Evolutionary conservation across 2,888 invertebrate species (phyloP).

Genomic region (Ferrisia virgata): DNA sequence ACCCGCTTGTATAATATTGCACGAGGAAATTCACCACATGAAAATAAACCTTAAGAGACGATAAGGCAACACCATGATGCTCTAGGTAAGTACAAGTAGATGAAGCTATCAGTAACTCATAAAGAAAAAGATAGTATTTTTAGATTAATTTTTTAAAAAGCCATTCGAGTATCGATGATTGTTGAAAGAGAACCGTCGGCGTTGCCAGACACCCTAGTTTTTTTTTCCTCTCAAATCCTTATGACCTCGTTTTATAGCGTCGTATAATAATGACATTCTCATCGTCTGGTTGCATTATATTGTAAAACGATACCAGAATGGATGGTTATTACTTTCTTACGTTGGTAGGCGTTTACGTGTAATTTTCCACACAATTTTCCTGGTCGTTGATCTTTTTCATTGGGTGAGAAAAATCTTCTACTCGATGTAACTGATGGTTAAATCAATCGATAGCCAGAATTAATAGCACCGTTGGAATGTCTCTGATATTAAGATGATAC

Average conservation of each 20-base stretch:
- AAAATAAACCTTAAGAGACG: too few relatives aligned
- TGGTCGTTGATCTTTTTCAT: neutral
- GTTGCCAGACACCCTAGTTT: neutral
- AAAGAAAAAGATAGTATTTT: too few relatives aligned
- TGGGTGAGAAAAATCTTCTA: neutral
- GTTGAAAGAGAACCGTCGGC: neutral
- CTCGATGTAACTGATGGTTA: neutral
- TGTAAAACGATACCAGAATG: neutral
- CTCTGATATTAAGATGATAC: too few relatives aligned
- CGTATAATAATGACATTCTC: neutral
- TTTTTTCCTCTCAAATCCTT: neutral
- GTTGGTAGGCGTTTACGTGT: neutral
- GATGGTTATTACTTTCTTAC: neutral
- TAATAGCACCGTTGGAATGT: too few relatives aligned
- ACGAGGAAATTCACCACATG: too few relatives aligned
- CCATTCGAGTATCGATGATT: neutral
- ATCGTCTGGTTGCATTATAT: neutral
- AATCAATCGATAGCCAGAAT: neutral
- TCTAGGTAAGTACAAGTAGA: neutral
- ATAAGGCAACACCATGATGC: too few relatives aligned
- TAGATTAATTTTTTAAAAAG: neutral
- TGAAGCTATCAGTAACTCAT: too few relatives aligned
- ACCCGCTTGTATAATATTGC: too few relatives aligned
- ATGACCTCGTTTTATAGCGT: neutral
- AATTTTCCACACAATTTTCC: neutral